Base-by-base conservation (phyloP, 2,113 vertebrate genomes). In the Trachemys scripta region DNA sequence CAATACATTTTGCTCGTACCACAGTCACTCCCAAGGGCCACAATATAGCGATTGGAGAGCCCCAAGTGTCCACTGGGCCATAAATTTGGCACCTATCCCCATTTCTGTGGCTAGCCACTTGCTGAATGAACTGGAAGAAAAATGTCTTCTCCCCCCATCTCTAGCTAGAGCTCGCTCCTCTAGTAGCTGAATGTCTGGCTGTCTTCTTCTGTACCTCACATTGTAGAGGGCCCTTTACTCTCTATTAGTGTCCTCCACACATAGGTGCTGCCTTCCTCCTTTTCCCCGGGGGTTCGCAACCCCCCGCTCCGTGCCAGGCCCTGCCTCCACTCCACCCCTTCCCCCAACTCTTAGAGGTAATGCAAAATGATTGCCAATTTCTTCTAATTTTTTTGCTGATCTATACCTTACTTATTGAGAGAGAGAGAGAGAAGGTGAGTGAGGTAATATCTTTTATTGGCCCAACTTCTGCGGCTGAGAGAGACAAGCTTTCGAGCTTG, bases 341-440 rank as follows among this genome's bases (percentile, higher is more conserved):
- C 54, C 54, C 54, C 54, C 54, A 25, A 25, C 83, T 96, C 50
- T 95, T 96, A 3, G 4, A 82, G 87, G 53, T 78, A 87, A 90
- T 90, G 86, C 81, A 90, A 57, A 97, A 80, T 90, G 91, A 96
- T 95, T 97, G 95, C 75, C 31, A 65, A 54, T 84, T 91, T 95
- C 84, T 96, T 95, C 84, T 96, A 76, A 80, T 89, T 97, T 93
- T 85, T 95, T 96, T 12, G 75, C 79, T 97, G 90, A 96, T 87
- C 88, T 95, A 92, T 87, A 92, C 31, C 12, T 62, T 62, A 62
- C 27, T 62, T 62, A 62, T 31, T 25, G 22, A 56, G 9, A 56
- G 54, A 56, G 54, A 24, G 51, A 53, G 17, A 53, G 51, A 53
- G 51, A 53, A 31, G 29, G 29, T 6, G 3, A 29, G 2, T 31